Evolutionary conservation across 2,888 invertebrate genomes (phyloP).

Genomic region (Papilio protenor): DNA sequence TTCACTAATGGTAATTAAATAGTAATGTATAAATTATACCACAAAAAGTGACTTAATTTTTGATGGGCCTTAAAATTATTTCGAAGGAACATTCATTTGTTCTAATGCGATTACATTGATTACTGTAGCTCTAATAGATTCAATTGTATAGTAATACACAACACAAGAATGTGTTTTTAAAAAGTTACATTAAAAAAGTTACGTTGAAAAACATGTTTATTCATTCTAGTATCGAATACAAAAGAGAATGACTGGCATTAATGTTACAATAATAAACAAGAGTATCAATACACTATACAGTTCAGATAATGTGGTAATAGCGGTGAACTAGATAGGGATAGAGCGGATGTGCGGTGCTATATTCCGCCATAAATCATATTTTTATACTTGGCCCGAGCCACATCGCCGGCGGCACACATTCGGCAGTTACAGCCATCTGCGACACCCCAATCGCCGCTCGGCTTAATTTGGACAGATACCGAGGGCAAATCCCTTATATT

Average conservation of each 20-base stretch:
- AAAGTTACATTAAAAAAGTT: not conserved
- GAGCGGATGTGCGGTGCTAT: conserved; percentile 67
- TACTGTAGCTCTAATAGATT: not conserved
- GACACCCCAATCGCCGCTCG: conserved; percentile 75
- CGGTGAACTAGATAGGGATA: conserved; percentile 57
- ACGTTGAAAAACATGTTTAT: conserved; percentile 3
- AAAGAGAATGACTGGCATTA: conserved; percentile 10
- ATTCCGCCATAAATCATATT: conserved; percentile 75
- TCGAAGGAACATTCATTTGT: not conserved
- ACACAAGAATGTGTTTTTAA: not conserved
- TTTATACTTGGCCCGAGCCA: conserved; percentile 75
- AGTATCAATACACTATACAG: conserved; percentile 48
- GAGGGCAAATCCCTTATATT: conserved; percentile 73
- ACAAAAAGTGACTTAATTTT: too few relatives aligned
- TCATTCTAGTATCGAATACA: conserved; percentile 1
- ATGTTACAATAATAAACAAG: conserved; percentile 21
- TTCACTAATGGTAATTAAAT: not conserved
- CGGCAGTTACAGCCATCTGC: conserved; percentile 78
- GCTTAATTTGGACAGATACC: conserved; percentile 77
- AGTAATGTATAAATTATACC: too few relatives aligned
- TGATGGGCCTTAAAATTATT: not conserved
- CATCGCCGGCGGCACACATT: conserved; percentile 58
- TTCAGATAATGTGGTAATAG: conserved; percentile 66
- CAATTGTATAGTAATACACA: not conserved
- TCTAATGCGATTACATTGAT: not conserved